Evolutionary conservation across 2,113 vertebrate species (phyloP).

Genomic region (Forbesichthys papilliferus): DNA sequence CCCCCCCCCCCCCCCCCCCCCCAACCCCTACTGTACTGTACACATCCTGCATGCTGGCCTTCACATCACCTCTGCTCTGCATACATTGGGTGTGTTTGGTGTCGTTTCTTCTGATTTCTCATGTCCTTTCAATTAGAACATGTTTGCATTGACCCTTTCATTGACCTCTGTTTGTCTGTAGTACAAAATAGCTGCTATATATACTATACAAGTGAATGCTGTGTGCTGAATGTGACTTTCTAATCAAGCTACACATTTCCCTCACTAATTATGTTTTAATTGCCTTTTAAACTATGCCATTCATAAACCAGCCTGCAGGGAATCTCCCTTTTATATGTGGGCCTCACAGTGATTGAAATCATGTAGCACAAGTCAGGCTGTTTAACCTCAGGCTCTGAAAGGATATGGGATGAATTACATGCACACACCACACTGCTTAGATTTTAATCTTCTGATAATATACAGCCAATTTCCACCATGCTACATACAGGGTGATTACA

Average conservation of each 20-base stretch:
- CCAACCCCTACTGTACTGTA: not conserved
- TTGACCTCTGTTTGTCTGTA: too few species aligned
- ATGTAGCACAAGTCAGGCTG: constrained; percentile 39
- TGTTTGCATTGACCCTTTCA: not conserved
- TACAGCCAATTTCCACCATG: constrained; percentile 51
- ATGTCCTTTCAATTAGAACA: not conserved
- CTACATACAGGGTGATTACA: constrained; percentile 8
- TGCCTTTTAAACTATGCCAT: constrained; percentile 35
- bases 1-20: not conserved
- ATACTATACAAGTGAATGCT: not conserved
- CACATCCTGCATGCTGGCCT: constrained; percentile 2
- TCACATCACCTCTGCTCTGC: constrained; percentile 21
- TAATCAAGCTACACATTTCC: constrained; percentile 29
- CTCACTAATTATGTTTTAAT: constrained; percentile 23
- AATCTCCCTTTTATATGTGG: constrained; percentile 25
- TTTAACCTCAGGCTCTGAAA: constrained; percentile 51
- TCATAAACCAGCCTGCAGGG: constrained; percentile 28
- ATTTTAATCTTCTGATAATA: constrained; percentile 66
- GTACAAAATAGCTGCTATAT: too few species aligned
- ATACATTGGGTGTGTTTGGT: not conserved
- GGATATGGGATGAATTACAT: constrained; percentile 56
- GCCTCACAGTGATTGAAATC: constrained; percentile 50
- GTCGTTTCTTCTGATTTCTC: not conserved
- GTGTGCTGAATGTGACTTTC: constrained; percentile 4
- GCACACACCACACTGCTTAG: constrained; percentile 41